phyloP scores from a whole-genome alignment of 2,113 vertebrate genomes.

The Raja brachyura region DNA sequence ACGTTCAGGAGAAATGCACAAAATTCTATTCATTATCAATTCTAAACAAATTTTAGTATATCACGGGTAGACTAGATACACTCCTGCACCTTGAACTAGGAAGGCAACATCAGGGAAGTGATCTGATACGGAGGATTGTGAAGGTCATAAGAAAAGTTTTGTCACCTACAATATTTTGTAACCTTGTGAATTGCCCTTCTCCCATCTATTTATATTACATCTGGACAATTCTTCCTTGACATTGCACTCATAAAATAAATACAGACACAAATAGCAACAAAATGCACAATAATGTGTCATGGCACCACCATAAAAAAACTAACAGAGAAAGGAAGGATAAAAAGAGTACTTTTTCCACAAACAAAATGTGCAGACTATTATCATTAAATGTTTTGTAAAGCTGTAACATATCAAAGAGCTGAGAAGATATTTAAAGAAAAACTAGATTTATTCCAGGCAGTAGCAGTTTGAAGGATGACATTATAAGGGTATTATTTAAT shows the following conservation, averaged over 20 bases:
- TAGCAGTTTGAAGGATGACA: neutral
- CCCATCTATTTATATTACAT: neutral
- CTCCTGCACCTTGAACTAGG: no score
- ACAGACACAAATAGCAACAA: neutral
- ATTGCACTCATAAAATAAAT: neutral
- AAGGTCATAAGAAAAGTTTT: neutral
- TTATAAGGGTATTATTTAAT: neutral
- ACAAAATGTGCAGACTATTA: neutral
- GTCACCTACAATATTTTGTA: neutral
- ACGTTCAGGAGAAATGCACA: neutral
- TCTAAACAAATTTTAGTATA: neutral
- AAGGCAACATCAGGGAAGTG: neutral
- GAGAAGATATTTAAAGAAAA: neutral
- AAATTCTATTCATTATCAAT: neutral
- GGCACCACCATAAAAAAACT: neutral
- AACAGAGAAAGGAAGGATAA: neutral
- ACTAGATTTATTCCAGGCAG: neutral
- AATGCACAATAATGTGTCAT: neutral
- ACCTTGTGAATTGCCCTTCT: neutral
- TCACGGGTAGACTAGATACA: no score
- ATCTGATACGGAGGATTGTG: neutral
- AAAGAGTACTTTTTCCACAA: neutral
- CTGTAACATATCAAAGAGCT: neutral
- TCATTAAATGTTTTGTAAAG: neutral
- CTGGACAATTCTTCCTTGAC: neutral